Conservation (phyloP, 2,888 invertebrate species). For the Aspidiotus rigidus region DNA sequence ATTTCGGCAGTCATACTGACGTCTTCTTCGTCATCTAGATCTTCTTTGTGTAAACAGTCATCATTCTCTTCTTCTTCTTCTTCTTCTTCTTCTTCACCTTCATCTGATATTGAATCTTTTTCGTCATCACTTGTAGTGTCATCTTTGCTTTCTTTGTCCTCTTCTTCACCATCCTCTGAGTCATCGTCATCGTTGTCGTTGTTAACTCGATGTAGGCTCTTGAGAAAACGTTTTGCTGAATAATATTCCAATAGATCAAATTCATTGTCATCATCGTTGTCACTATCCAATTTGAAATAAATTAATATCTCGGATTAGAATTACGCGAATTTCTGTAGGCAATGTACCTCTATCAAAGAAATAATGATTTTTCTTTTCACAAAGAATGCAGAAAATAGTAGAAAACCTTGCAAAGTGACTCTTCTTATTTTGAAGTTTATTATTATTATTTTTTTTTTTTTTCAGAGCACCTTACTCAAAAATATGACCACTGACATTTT, state of each 20-base stretch:
- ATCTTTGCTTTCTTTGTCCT: conserved; percentile 42
- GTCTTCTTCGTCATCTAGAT: conserved; percentile 10
- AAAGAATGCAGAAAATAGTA: too few species aligned
- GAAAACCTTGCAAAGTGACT: too few species aligned
- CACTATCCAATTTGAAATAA: conserved; percentile 39
- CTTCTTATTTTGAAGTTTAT: too few species aligned
- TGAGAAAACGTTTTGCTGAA: too few species aligned
- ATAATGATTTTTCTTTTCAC: too few species aligned
- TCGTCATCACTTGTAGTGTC: conserved; percentile 42
- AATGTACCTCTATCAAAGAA: too few species aligned
- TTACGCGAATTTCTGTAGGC: too few species aligned
- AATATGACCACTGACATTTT: too few species aligned
- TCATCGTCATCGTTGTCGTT: conserved; percentile 51
- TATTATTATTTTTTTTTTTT: too few species aligned
- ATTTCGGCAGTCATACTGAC: background rate
- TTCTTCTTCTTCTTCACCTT: conserved; percentile 18
- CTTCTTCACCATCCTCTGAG: conserved; percentile 38
- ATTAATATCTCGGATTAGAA: conserved; percentile 15
- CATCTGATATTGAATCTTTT: conserved; percentile 40
- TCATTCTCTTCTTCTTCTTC: conserved; percentile 15
- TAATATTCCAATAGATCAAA: too few species aligned
- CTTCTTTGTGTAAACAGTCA: background rate
- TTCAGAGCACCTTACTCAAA: too few species aligned
- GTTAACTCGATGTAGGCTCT: background rate
- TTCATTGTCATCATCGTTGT: conserved; percentile 45